Evolutionary conservation across 2,888 invertebrate species (phyloP).

Genomic region (Macrophya annulata): DNA sequence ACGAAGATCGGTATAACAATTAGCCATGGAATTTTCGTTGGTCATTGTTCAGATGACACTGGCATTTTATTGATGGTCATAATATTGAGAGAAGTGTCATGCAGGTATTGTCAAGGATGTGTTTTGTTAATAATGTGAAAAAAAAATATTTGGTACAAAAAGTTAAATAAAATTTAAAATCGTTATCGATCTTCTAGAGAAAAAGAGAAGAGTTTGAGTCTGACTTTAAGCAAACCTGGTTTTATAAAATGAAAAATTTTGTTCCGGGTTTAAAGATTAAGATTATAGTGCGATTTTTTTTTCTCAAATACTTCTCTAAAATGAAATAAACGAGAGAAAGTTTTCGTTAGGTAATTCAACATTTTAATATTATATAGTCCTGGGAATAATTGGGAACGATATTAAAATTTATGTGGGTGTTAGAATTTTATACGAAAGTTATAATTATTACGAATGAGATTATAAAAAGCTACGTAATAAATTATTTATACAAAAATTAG

Average conservation of each 20-base stretch:
- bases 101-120: neutral
- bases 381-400: too few species aligned
- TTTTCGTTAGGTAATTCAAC: neutral
- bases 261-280: neutral
- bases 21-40: neutral
- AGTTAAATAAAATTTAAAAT: neutral
- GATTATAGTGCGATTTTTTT: neutral
- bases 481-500: neutral
- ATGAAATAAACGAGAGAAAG: neutral
- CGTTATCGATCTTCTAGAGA: neutral
- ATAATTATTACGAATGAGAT: neutral
- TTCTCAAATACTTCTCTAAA: neutral
- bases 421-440: too few species aligned
- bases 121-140: neutral
- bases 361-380: too few species aligned
- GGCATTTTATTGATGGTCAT: neutral
- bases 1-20: neutral
- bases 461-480: neutral
- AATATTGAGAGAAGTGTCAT: neutral
- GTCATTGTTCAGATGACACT: conserved; percentile 22
- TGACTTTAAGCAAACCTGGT: neutral
- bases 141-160: neutral
- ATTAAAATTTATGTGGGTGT: too few species aligned
- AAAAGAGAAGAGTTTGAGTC: neutral
- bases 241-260: neutral